phyloP scores from a whole-genome alignment of 2,113 vertebrate species.

The Tetraodon nigroviridis region DNA sequence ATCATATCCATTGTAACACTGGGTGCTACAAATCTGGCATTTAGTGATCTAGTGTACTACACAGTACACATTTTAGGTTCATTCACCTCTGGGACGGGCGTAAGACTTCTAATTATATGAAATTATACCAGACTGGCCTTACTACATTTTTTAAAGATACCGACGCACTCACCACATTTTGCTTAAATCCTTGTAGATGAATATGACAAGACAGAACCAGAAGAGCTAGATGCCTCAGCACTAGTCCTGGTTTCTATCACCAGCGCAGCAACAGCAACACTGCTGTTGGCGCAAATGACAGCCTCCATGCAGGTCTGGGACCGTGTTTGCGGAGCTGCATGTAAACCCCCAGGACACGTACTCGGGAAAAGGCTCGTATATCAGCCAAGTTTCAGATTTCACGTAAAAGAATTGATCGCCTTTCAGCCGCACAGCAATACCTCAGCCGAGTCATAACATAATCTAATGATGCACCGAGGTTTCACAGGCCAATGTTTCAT shows the following conservation, averaged over 20 bases:
- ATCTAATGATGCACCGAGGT: slow-evolving; percentile 21
- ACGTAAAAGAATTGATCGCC: slow-evolving; percentile 16
- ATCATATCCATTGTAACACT: no score
- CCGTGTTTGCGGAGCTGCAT: slow-evolving; percentile 14
- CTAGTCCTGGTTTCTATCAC: slow-evolving; percentile 18
- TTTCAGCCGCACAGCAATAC: not conserved
- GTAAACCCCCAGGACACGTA: slow-evolving; percentile 19
- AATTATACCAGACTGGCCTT: not conserved
- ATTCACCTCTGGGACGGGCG: no score
- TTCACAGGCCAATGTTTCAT: slow-evolving; percentile 5
- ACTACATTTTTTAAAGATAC: not conserved
- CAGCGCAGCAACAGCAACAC: slow-evolving; percentile 2
- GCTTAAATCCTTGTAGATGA: not conserved
- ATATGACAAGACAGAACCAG: slow-evolving; percentile 14
- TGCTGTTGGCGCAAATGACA: slow-evolving; percentile 1
- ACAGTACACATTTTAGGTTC: no score
- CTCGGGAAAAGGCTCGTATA: slow-evolving; percentile 13
- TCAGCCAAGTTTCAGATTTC: slow-evolving; percentile 35
- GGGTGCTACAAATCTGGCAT: no score
- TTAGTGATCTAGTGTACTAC: no score
- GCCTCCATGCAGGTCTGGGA: not conserved
- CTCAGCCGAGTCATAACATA: slow-evolving; percentile 20
- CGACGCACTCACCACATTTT: not conserved
- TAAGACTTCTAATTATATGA: not conserved
- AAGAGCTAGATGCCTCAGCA: slow-evolving; percentile 20